phyloP scores from a whole-genome alignment of 2,113 vertebrate genomes.

The Pluvialis apricaria region DNA sequence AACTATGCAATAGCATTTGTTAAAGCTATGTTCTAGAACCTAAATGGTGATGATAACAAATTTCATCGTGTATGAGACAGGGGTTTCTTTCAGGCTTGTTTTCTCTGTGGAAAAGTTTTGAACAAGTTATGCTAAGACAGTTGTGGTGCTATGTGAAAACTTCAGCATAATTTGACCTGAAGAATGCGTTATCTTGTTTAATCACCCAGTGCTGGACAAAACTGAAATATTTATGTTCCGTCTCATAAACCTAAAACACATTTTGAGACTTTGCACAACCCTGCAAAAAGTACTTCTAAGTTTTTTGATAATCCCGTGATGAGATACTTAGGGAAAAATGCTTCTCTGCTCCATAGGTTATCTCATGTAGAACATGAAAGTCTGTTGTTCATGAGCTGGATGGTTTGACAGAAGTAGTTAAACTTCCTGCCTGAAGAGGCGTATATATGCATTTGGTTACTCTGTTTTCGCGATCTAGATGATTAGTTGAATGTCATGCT shows the following conservation, averaged over 20 bases:
- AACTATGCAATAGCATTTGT: background rate
- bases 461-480: background rate
- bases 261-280: background rate
- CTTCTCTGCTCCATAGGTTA: background rate
- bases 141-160: accelerated
- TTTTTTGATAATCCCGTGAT: background rate
- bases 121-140: background rate
- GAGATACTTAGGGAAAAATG: background rate
- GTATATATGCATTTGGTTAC: background rate
- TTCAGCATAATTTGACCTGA: background rate
- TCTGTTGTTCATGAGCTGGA: background rate
- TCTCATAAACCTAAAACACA: background rate
- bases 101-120: background rate
- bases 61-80: background rate
- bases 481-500: background rate
- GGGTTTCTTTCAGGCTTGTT: background rate
- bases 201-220: background rate
- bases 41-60: background rate
- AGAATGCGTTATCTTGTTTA: background rate
- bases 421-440: background rate
- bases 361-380: background rate
- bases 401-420: background rate
- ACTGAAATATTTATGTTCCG: background rate
- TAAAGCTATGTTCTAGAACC: background rate
- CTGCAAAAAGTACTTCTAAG: background rate